Base-by-base conservation (phyloP, 1,140 invertebrate species). In the Stegodyphus dumicola region DNA sequence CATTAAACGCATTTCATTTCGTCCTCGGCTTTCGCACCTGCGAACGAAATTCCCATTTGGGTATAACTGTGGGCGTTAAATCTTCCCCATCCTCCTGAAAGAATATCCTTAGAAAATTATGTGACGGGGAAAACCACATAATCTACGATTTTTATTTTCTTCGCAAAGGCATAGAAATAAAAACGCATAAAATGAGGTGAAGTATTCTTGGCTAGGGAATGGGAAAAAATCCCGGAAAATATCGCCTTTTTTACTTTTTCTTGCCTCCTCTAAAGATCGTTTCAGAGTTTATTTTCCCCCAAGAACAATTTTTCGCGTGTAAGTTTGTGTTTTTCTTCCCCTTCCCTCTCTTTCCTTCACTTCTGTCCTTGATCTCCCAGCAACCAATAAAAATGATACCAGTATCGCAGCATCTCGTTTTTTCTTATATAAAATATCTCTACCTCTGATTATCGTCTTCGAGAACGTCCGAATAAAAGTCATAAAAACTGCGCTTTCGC, bases 201-300 rank as follows among this genome's bases (percentile, higher is more conserved):
- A 81, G 53, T 69, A 81, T 81, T 81, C 69, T 64, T 60, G n/a
- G 78, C 53, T 60, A 66, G 67, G 65, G 49, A 81, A 81, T 73
- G 78, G 56, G 78, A 56, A 54, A 71, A 81, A 81, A 56, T 81
- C 78, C n/a, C 13, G n/a, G 33, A 65, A 66, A 81, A 81, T 81
- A 81, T 81, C 78, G 78, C 53, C 70, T 81, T 81, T 73, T 33
- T 70, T 81, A 81, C 78, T 69, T 81, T 73, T 81, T 73, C 67
- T 78, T 78, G 53, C 77, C 77, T 78, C 78, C 73, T 81, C 67
- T 73, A 81, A 81, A 81, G 67, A 81, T 81, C 78, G 69, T 81
- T 79, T 65, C 69, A 49, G 54, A 81, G 78, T 73, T 81, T 81
- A 81, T 81, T 81, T 81, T 81, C 70, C 78, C 66, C 69, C 18